Evolutionary conservation across 2,888 invertebrate genomes (phyloP), one percentile per base, ranked within the genome.

Genomic region (Cordilura impudica): DNA sequence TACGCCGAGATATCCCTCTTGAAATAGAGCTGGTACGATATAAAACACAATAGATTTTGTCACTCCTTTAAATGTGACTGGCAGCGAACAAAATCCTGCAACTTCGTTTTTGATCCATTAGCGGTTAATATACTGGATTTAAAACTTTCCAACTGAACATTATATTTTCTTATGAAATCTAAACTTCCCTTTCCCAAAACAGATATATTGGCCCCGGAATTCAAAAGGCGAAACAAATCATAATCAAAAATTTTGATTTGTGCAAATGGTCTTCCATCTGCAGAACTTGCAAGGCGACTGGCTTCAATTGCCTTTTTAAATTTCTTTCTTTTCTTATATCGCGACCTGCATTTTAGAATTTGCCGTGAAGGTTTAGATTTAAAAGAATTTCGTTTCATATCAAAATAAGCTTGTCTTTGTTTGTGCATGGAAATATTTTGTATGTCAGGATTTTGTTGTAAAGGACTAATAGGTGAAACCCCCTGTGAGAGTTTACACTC

Each of bases 181-280:
- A 49, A 18, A 16, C 73, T 56, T 4, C 43, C 43, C 14, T 65
- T 72, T 10, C 72, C 72, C 10, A 72, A 19, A 14, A 51, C 71
- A 7, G 71, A 71, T 5, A 71, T 45, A 53, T 35, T 71, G 0
- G 61, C 69, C 1, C 69, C 69, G 1, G 69, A 61, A 19, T 71
- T 61, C 26, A 71, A 60, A 10, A 71, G 35, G n/a, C 51, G 29
- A n/a, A 26, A 19, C 4, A 61, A 29, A 1, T 26, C 29, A 5
- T 58, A 8, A 16, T 49, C 16, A 12, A 47, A 47, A 35, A 69
- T 23, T 3, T 49, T 47, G 7, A 69, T 23, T 7, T 19, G 47
- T 1, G 35, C 69, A 51, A 49, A 69, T 23, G 70, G 60, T 60
- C 70, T 51, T 1, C 49, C 61, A 51, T 70, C 60, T 8, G 3